phyloP scores from a whole-genome alignment of 2,888 invertebrate genomes.

The Phymatocera aterrima region DNA sequence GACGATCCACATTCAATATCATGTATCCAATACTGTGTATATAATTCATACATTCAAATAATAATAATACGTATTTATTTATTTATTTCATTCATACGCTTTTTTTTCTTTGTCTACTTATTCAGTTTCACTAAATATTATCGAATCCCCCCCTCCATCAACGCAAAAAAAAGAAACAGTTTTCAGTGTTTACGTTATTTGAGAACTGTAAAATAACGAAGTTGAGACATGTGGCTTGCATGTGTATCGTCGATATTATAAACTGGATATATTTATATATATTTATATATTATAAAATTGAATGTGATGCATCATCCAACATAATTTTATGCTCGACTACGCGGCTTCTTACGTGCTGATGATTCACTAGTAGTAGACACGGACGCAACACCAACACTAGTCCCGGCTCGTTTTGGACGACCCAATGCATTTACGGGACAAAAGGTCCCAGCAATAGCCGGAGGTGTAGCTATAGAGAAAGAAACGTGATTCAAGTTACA shows the following conservation, averaged over 20 bases:
- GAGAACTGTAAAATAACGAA: constrained; percentile 12
- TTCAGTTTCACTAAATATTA: constrained; percentile 25
- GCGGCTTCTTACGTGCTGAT: constrained; percentile 69
- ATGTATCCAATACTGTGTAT: constrained; percentile 24
- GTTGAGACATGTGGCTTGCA: constrained; percentile 45
- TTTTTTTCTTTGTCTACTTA: neutral
- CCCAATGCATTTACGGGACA: constrained; percentile 60
- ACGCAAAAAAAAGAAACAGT: neutral
- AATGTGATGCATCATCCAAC: constrained; percentile 55
- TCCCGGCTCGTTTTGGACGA: constrained; percentile 67
- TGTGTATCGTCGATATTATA: constrained; percentile 45
- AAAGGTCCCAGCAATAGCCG: constrained; percentile 57
- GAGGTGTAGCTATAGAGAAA: constrained; percentile 58
- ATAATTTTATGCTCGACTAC: constrained; percentile 66
- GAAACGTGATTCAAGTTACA: constrained; percentile 15
- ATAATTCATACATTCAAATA: neutral
- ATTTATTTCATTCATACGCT: neutral
- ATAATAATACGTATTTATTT: constrained; percentile 31
- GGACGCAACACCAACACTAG: constrained; percentile 56
- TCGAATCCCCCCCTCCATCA: too few species aligned
- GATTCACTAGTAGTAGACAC: constrained; percentile 62
- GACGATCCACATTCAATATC: constrained; percentile 43
- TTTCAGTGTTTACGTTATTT: neutral
- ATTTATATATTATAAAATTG: constrained; percentile 57
- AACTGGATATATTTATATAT: constrained; percentile 64